Evolutionary conservation across 2,888 invertebrate genomes (phyloP), one percentile per base, ranked within the genome.

Genomic region (Eristalinus aeneus): DNA sequence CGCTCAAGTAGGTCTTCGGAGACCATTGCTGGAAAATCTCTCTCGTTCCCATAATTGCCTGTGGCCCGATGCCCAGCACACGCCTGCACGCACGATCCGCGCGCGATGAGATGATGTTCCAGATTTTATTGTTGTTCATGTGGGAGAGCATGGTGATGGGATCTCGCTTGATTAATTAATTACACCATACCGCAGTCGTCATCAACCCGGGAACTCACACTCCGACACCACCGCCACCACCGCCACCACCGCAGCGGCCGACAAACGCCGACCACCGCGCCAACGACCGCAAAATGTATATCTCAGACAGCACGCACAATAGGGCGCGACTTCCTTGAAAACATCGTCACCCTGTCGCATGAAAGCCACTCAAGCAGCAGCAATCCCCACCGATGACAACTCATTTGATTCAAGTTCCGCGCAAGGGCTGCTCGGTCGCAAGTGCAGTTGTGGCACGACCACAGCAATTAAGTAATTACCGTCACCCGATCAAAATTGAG

Each of bases 381-480:
- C 27, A 71, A 63, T 34, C 68, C 68, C n/a, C 34, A 20, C 71
- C 16, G 46, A 27, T 16, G 20, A 53, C 46, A 64, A 80, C 39
- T 56, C 60, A 68, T 34, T 65, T 65, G 54, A 79, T 60, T 53
- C 58, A 32, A 63, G 68, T 63, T 77, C 23, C 32, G 71, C 22
- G 56, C 27, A 23, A 6, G 60, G 65, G 60, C 39, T 64, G 58
- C 31, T 3, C 54, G 54, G 20, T 71, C 34, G 64, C 77, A 74
- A 85, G 80, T 80, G 85, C 76, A 81, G 80, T 58, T 80, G 76
- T 54, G 63, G 27, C 32, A 56, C 74, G 69, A 87, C 87, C 83
- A 75, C 78, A 83, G 79, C 83, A 87, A 87, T 87, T 87, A 87
- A 87, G 83, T 87, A 83, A 87, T 87, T 87, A 83, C 83, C 83